Evolutionary conservation across 2,113 vertebrate genomes (phyloP), one percentile per base, ranked within the genome.

Genomic region (Microtus montanus): DNA sequence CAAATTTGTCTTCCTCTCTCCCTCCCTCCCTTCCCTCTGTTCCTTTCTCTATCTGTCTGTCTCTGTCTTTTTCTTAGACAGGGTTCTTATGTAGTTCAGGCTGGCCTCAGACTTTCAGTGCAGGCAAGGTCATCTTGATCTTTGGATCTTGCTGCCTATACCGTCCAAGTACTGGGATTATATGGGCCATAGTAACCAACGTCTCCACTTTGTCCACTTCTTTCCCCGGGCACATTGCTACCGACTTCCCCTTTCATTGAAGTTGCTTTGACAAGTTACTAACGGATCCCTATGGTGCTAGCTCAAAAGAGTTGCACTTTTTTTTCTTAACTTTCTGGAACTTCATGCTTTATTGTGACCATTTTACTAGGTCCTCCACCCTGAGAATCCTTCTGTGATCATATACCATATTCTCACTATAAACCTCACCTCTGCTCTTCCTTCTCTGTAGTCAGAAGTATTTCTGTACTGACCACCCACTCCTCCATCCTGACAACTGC

Each of bases 311-410:
- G 93, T 82, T 90, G 30, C 80, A 90, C 11, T 49, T 49, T 41
- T 61, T 15, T 63, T 58, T 22, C 47, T 30, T 77, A 79, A 82
- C 73, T 90, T 93, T n/a, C 28, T 77, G 15, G 26, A 91, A n/a
- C 20, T 82, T 92, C 73, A 64, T 75, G 11, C 35, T 94, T 94
- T 96, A 35, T 93, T 94, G 92, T 88, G 92, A 89, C 63, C 83
- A 38, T 52, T 89, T 95, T 91, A 87, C 49, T n/a, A 80, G 58
- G 15, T 17, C 33, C 1, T 64, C 44, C 54, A 88, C 90, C 47
- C 35, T 78, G 20, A 86, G 94, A 61, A 30, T 91, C 7, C 44
- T 93, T 92, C 33, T 38, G 58, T 87, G 6, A 41, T 49, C 89
- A 61, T 82, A 75, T 71, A 63, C 68, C 6, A 3, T 87, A 64